These are phyloP conservation scores for Nephrotoma guestfalica DNA, from an alignment of 2,888 invertebrate genomes.

Conservation along the genomic window DNA sequence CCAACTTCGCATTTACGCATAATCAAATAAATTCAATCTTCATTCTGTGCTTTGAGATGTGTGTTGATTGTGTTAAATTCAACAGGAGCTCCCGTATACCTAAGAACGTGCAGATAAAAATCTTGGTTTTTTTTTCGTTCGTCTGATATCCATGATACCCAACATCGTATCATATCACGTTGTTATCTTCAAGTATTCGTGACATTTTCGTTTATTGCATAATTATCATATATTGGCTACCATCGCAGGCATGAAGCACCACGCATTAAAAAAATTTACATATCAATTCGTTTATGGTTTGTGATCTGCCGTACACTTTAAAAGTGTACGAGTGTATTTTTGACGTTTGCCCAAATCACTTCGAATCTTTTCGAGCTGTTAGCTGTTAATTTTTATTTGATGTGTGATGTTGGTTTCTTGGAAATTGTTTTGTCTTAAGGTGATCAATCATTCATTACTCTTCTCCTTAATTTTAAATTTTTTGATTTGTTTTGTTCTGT, in stretches of 20 bases:
- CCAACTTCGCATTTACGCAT: background rate
- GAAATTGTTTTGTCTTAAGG: background rate
- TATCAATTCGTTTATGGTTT: background rate
- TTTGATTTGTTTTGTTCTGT: too few species aligned
- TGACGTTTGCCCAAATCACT: too few species aligned
- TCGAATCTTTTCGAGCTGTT: background rate
- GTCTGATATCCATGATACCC: background rate
- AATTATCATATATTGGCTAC: background rate
- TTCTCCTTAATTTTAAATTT: background rate
- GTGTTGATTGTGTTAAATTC: background rate
- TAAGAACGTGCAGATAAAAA: background rate
- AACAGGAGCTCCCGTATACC: background rate
- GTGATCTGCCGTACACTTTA: background rate
- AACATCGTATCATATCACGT: background rate
- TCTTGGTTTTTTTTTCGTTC: background rate
- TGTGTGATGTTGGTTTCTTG: background rate
- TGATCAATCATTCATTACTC: background rate
- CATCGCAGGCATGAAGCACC: background rate
- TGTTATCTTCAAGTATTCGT: background rate
- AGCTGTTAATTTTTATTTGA: background rate
- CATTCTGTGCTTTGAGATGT: background rate
- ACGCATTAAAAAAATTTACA: background rate
- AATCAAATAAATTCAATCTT: background rate
- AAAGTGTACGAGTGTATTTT: background rate
- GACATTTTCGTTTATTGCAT: background rate